phyloP scores from a whole-genome alignment of 2,797 vertebrate species.

The Esox masquinongy region DNA sequence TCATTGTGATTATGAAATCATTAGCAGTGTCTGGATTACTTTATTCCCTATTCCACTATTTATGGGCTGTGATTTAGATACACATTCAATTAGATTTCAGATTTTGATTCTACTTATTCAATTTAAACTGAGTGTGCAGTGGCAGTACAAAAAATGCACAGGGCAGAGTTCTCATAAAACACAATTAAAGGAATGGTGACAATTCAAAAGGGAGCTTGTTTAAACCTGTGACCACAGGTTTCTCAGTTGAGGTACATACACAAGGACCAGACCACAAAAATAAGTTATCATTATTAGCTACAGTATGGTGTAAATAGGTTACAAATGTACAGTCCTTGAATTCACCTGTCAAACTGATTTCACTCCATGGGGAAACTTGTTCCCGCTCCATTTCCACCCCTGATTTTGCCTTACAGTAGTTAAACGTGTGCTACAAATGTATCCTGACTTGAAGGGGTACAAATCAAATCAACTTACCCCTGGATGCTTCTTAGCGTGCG shows the following conservation, averaged over 20 bases:
- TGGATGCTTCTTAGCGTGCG: constrained; percentile 69
- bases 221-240: background rate
- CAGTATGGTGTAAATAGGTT: background rate
- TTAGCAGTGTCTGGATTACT: background rate
- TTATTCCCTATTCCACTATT: background rate
- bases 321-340: background rate
- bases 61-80: background rate
- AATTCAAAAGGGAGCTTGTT: background rate
- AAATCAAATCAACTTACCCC: constrained; percentile 65
- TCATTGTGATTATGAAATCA: background rate
- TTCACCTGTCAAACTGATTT: background rate
- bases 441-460: background rate
- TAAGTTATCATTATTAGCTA: background rate
- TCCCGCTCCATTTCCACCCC: background rate
- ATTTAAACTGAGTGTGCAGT: too few relatives aligned
- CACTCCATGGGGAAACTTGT: background rate
- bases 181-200: too few relatives aligned
- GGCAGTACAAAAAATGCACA: too few relatives aligned
- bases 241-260: background rate
- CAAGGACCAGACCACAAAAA: background rate
- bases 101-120: too few relatives aligned
- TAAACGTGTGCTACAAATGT: background rate
- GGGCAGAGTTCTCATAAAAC: too few relatives aligned
- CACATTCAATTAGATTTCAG: background rate
- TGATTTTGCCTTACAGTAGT: background rate